These are phyloP conservation scores for Tretioscincus oriximinensis DNA, from an alignment of 2,113 vertebrate species.

Conservation along the genomic window DNA sequence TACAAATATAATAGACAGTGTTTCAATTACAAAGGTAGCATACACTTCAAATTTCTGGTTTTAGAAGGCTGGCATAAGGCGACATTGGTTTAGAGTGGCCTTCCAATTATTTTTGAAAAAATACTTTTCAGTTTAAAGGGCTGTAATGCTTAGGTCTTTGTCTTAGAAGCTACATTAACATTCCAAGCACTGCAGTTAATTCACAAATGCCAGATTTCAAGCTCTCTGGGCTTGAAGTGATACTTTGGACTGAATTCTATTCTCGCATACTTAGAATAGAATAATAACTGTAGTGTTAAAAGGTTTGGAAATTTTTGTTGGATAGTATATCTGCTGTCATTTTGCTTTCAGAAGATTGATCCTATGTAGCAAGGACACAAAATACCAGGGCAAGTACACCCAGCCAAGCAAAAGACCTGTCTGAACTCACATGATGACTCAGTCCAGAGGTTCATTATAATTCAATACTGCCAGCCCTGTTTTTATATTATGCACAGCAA, in stretches of 20 bases:
- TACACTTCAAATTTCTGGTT: conserved; percentile 36
- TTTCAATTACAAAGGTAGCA: conserved; percentile 42
- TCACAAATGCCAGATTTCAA: background rate
- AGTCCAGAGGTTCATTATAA: background rate
- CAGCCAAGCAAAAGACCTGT: background rate
- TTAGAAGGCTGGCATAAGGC: conserved; percentile 19
- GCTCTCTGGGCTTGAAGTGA: conserved; percentile 1
- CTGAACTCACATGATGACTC: background rate
- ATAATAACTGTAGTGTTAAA: conserved; percentile 4
- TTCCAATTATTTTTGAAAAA: conserved; percentile 34
- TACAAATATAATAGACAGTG: conserved; percentile 43
- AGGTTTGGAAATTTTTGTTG: background rate
- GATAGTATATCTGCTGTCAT: background rate
- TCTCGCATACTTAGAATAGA: background rate
- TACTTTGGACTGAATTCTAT: background rate
- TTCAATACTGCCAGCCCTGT: conserved; percentile 6
- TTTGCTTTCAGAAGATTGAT: background rate
- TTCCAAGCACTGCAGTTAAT: conserved; percentile 9
- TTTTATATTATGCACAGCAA: background rate
- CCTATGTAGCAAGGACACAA: background rate
- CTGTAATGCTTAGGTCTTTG: background rate
- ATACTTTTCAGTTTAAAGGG: conserved; percentile 16
- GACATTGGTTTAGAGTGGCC: conserved; percentile 28
- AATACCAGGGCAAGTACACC: background rate
- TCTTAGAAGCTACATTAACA: conserved; percentile 13